Evolutionary conservation across 2,797 vertebrate genomes (phyloP).

Genomic region (Enteromius anoplus): DNA sequence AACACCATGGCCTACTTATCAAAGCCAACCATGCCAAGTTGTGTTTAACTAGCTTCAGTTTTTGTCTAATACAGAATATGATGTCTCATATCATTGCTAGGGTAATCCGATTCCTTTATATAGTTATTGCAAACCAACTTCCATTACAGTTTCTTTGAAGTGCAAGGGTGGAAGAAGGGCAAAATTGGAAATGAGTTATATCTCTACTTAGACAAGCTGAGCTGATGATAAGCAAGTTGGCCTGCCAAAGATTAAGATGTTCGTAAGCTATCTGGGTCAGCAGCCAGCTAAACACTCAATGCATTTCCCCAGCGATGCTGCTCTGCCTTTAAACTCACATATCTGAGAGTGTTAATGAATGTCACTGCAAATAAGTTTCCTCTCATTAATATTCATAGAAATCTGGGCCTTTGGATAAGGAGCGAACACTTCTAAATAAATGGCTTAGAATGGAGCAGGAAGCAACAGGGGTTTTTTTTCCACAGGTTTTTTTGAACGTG

Average conservation of each 20-base stretch:
- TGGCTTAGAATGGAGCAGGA: background rate
- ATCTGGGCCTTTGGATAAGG: background rate
- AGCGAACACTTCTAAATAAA: background rate
- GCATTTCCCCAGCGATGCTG: slow-evolving; percentile 2
- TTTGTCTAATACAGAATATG: slow-evolving; percentile 4
- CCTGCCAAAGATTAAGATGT: slow-evolving; percentile 45
- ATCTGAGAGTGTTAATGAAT: slow-evolving; percentile 28
- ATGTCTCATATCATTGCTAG: background rate
- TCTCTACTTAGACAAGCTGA: slow-evolving; percentile 40
- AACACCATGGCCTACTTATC: background rate
- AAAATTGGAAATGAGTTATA: slow-evolving; percentile 1
- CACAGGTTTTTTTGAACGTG: background rate
- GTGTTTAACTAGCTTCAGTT: background rate
- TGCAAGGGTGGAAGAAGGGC: background rate
- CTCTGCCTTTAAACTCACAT: slow-evolving; percentile 23
- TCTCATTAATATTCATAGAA: slow-evolving; percentile 23
- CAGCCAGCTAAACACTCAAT: slow-evolving; percentile 25
- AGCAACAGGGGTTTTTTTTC: background rate
- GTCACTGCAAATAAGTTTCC: slow-evolving; percentile 28
- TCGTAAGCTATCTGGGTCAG: slow-evolving; percentile 36
- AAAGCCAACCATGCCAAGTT: background rate
- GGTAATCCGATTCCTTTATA: background rate
- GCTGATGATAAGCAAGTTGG: slow-evolving; percentile 36
- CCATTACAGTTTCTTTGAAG: background rate
- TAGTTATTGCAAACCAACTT: background rate